These are phyloP conservation scores for Cotesia glomerata DNA, from an alignment of 1,140 invertebrate species.

Conservation along the genomic window DNA sequence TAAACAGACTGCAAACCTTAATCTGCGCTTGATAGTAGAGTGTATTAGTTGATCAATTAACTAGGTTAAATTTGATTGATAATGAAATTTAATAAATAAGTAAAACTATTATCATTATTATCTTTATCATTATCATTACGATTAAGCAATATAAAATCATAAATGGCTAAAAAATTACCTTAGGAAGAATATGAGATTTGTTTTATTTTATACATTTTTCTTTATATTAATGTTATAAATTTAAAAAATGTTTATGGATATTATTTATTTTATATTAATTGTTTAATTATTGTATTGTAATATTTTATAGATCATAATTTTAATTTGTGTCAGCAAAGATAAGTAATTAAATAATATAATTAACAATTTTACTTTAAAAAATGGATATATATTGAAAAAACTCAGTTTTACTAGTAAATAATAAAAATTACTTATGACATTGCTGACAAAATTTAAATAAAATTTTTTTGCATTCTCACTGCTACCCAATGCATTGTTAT, in stretches of 20 bases:
- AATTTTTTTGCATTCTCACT: neutral
- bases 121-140: too few species aligned
- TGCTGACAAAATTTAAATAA: neutral
- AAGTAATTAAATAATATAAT: neutral
- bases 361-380: neutral
- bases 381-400: too few species aligned
- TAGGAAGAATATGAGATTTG: neutral
- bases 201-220: neutral
- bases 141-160: neutral
- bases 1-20: neutral
- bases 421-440: neutral
- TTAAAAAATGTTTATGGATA: neutral
- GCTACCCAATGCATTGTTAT: neutral
- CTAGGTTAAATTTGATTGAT: neutral
- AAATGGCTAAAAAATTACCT: neutral
- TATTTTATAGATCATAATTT: neutral
- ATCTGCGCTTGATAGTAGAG: neutral
- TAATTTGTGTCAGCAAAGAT: neutral
- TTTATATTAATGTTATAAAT: neutral
- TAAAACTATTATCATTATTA: neutral
- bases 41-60: neutral
- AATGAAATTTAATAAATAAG: neutral
- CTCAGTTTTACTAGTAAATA: neutral
- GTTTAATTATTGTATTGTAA: conserved; percentile 19
- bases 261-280: conserved; percentile 18